Conservation (phyloP, 2,888 invertebrate species). For the Agonopterix alstromeriana region DNA sequence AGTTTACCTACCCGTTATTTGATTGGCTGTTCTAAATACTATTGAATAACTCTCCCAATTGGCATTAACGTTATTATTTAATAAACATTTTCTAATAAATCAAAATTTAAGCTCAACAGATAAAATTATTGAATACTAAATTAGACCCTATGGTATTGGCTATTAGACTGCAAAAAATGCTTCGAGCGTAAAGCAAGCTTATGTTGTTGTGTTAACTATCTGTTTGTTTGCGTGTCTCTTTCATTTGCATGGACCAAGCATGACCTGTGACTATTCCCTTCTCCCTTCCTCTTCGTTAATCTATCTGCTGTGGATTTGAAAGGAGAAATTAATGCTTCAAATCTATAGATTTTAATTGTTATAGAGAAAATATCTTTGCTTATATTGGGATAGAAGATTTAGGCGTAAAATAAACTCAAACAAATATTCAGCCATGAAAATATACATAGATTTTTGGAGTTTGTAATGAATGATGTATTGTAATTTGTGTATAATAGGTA, state of each 20-base stretch:
- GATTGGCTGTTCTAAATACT: conserved; percentile 53
- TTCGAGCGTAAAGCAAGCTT: conserved; percentile 61
- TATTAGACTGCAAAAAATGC: conserved; percentile 48
- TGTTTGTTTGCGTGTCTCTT: conserved; percentile 71
- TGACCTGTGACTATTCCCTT: conserved; percentile 56
- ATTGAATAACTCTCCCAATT: conserved; percentile 15
- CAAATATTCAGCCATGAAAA: not conserved
- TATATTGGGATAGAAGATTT: conserved; percentile 7
- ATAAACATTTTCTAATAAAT: conserved; percentile 7
- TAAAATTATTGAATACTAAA: conserved; percentile 16
- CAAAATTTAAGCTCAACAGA: conserved; percentile 1
- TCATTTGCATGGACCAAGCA: conserved; percentile 74
- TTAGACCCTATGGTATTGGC: conserved; percentile 56
- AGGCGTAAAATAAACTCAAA: conserved; percentile 2
- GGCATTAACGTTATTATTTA: conserved; percentile 11
- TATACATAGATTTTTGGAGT: conserved; percentile 10
- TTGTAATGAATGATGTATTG: not conserved
- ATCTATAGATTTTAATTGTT: conserved; percentile 13
- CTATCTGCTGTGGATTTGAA: conserved; percentile 39
- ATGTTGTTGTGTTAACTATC: conserved; percentile 64
- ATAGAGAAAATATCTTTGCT: conserved; percentile 12
- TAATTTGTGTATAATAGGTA: conserved; percentile 1
- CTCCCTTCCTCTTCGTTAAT: conserved; percentile 47
- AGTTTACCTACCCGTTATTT: conserved; percentile 35
- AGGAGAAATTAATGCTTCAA: conserved; percentile 30